Evolutionary conservation across 2,888 invertebrate species (phyloP), one percentile per base, ranked within the genome.

Genomic region (Acronicta aceris): DNA sequence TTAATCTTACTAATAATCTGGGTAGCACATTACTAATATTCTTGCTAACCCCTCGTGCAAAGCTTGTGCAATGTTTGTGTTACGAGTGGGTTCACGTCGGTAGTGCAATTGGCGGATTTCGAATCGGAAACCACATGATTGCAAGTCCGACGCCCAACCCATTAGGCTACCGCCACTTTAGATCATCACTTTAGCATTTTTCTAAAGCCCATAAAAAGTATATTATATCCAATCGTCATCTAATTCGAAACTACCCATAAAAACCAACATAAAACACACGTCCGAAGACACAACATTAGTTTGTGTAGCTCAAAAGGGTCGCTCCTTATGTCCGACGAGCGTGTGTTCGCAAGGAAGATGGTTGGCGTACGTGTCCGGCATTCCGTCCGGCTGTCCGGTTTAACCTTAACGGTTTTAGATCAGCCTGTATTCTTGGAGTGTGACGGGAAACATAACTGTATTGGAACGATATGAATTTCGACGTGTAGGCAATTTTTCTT

Each of bases 331-430:
- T 82, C 76, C 79, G 77, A 74, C 71, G 76, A 81, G 78, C 82
- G 76, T 79, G 82, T 81, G 84, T 75, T 74, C 76, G 59, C 76
- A 81, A 77, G 76, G 82, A 86, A 88, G 84, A 88, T 84, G 85
- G 86, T 81, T 70, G 75, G 63, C 50, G 81, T 81, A 89, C 89
- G 89, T 89, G 89, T 73, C 62, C 66, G 53, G 88, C 82, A 88
- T 81, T 59, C 43, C 48, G 55, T 40, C 54, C 48, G 33, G 25
- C 53, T 57, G 61, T 59, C 67, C 67, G 59, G 46, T 59, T 60
- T 60, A 66, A 66, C 67, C 74, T 74, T 81, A 78, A 81, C 78
- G 79, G 78, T 82, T 86, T 83, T 79, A 79, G 78, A 81, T 83
- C 84, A 79, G 74, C 77, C 77, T 79, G 82, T 84, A 82, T 84